Percentiles rank a stretch among this genome's conserved stretches.
Evolutionary conservation across 2,797 vertebrate genomes (phyloP).

Genomic region (Margarornis squamiger): DNA sequence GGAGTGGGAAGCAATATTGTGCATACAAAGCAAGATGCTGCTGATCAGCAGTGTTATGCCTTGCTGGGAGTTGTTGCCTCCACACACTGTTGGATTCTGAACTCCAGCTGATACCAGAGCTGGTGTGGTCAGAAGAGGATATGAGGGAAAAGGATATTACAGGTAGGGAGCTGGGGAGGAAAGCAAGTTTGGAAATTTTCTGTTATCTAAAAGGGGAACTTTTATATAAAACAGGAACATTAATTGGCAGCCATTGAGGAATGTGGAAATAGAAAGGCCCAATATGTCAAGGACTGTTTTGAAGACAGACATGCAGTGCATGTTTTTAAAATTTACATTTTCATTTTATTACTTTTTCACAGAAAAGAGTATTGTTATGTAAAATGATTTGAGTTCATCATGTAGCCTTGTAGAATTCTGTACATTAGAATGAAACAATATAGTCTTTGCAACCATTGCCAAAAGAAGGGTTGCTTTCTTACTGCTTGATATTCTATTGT

Average conservation of each 20-base stretch:
- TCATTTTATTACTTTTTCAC: background rate
- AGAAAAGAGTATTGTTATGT: background rate
- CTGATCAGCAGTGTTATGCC: background rate
- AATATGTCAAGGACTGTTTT: background rate
- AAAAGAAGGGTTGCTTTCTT: background rate
- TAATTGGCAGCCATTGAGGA: background rate
- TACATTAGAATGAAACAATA: background rate
- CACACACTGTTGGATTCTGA: background rate
- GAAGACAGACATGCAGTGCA: fast-evolving
- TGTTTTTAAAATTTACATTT: background rate
- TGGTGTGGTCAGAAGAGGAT: background rate
- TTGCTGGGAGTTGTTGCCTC: background rate
- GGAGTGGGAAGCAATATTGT: background rate
- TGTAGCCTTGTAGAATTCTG: background rate
- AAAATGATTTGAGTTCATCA: background rate
- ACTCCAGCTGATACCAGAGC: background rate
- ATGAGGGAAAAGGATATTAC: background rate
- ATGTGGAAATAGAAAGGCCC: background rate
- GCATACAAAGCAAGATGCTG: background rate
- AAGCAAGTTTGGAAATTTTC: background rate
- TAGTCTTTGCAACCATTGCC: background rate
- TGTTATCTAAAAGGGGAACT: background rate
- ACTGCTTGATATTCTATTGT: background rate
- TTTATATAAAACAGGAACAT: background rate
- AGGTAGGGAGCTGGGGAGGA: background rate